Conservation (phyloP, 2,888 invertebrate genomes). For the Aproaerema taeniolella region DNA sequence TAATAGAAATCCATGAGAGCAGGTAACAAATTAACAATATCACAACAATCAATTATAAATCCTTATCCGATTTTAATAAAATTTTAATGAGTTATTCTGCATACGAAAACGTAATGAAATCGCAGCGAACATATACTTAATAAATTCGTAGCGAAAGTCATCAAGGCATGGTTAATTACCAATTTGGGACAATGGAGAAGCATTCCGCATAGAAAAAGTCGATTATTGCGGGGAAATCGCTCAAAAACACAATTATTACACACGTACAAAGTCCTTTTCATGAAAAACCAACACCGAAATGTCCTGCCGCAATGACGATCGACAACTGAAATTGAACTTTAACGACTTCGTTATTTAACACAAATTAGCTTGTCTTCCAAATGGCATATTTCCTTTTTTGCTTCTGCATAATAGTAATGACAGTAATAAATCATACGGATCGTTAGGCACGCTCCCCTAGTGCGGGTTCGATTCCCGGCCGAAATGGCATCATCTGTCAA, state of each 20-base stretch:
- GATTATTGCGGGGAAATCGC: conserved; percentile 42
- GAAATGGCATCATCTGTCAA: conserved; percentile 78
- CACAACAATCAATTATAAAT: too few species aligned
- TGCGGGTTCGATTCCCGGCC: conserved; percentile 70
- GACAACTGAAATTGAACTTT: conserved; percentile 16
- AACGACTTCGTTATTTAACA: neutral
- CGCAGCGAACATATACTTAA: too few species aligned
- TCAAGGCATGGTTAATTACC: too few species aligned
- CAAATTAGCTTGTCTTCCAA: neutral
- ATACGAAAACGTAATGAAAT: too few species aligned
- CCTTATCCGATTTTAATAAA: too few species aligned
- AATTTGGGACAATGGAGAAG: too few species aligned
- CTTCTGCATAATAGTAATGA: conserved; percentile 54
- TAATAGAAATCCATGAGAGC: too few species aligned
- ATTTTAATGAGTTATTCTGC: too few species aligned
- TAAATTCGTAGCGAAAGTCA: too few species aligned
- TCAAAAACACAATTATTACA: conserved; percentile 58
- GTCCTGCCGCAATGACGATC: conserved; percentile 3
- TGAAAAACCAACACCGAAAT: conserved; percentile 22
- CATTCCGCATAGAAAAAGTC: conserved; percentile 25
- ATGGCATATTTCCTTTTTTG: conserved; percentile 48
- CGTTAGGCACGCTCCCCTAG: conserved; percentile 70
- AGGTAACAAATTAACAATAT: too few species aligned
- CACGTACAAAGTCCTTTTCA: conserved; percentile 41
- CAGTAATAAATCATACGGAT: conserved; percentile 77